Conservation (phyloP, 2,797 vertebrate genomes). For the Chelon labrosus region DNA sequence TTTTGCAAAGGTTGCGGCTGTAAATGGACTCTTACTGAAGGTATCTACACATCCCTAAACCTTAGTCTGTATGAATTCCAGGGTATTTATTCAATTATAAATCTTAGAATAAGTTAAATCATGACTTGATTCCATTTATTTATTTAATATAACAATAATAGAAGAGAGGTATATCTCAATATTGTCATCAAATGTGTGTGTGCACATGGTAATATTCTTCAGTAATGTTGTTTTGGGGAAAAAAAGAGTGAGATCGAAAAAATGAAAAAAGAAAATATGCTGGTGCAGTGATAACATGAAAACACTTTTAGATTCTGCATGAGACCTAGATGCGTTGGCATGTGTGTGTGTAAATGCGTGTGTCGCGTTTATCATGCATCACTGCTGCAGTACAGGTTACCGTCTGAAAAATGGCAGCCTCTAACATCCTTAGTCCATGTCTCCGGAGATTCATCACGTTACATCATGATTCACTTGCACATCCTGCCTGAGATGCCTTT, state of each 20-base stretch:
- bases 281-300: not conserved
- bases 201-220: not conserved
- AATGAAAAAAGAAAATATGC: not conserved
- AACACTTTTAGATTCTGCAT: not conserved
- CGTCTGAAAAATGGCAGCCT: constrained; percentile 49
- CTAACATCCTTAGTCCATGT: constrained; percentile 42
- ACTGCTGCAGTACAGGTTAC: constrained; percentile 26
- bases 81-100: not conserved
- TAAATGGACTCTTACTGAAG: not conserved
- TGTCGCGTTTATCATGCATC: constrained; percentile 7
- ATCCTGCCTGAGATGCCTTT: constrained; percentile 70
- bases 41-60: not conserved
- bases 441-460: constrained; percentile 71
- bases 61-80: not conserved
- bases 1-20: not conserved
- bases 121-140: not conserved
- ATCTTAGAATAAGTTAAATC: not conserved
- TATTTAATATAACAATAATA: too few species aligned
- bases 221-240: too few species aligned
- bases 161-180: not conserved
- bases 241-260: not conserved
- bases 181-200: not conserved
- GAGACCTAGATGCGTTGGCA: not conserved
- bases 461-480: constrained; percentile 77
- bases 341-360: not conserved